phyloP scores from a whole-genome alignment of 2,888 invertebrate species.

The Morinoia aosen region DNA sequence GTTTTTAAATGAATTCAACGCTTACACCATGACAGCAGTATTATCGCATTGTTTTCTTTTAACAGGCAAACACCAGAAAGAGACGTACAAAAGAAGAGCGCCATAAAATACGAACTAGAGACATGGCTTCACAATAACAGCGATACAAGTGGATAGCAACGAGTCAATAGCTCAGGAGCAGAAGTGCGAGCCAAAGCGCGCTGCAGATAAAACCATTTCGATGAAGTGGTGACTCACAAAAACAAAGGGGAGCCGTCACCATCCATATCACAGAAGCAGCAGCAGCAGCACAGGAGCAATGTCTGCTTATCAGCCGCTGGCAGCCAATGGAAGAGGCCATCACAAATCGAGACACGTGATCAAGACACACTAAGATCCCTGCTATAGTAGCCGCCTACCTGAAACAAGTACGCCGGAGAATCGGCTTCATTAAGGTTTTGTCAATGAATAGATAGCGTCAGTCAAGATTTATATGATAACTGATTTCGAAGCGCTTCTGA shows the following conservation, averaged over 20 bases:
- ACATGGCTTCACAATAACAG: no score
- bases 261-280: neutral
- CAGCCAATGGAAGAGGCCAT: neutral
- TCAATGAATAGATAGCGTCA: neutral
- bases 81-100: no score
- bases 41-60: no score
- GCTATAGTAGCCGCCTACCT: neutral
- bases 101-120: no score
- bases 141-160: neutral
- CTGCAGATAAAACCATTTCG: neutral
- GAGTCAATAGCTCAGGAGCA: neutral
- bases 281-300: constrained; percentile 15
- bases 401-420: neutral
- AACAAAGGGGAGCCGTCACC: neutral
- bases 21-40: no score
- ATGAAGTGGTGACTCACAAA: neutral
- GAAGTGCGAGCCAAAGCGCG: neutral
- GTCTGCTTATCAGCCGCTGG: neutral
- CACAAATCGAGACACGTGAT: neutral
- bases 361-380: neutral
- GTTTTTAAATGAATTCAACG: no score
- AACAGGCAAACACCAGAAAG: no score
- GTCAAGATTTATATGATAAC: neutral
- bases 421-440: neutral
- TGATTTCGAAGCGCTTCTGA: no score